phyloP scores from a whole-genome alignment of 2,113 vertebrate species.

The Hemiprocne comata region DNA sequence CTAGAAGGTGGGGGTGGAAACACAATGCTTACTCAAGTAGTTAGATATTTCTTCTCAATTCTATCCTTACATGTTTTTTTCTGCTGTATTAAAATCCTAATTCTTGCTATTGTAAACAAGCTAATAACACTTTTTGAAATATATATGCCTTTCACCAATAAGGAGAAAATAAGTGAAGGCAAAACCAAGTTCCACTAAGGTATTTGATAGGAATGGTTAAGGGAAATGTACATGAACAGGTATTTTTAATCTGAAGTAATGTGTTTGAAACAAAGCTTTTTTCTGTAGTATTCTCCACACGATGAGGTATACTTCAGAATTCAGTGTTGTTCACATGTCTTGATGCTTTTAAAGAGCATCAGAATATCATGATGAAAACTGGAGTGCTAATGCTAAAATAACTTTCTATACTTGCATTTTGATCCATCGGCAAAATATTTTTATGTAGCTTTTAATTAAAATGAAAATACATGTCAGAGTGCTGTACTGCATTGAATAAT shows the following conservation, averaged over 20 bases:
- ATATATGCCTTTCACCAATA: neutral
- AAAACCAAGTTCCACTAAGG: neutral
- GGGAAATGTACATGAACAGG: neutral
- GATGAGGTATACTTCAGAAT: neutral
- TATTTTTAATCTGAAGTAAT: neutral
- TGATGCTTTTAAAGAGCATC: neutral
- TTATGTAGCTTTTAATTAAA: neutral
- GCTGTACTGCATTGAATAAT: neutral
- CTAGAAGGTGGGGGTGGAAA: accelerated
- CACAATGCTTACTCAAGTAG: neutral
- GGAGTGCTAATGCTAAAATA: neutral
- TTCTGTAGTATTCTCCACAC: neutral
- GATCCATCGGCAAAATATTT: neutral
- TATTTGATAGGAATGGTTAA: neutral
- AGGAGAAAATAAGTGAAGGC: neutral
- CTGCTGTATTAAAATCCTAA: neutral
- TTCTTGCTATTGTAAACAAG: neutral
- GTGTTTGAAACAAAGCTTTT: neutral
- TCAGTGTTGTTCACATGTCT: neutral
- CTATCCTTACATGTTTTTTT: neutral
- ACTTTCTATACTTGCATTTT: neutral
- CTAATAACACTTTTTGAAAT: neutral
- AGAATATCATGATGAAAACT: neutral
- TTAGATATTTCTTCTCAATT: neutral
- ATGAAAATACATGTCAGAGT: neutral